Percentiles rank a stretch among this genome's conserved stretches.
These are phyloP conservation scores for Antrozous pallidus DNA, from an alignment of 2,797 vertebrate genomes.

Conservation along the genomic window DNA sequence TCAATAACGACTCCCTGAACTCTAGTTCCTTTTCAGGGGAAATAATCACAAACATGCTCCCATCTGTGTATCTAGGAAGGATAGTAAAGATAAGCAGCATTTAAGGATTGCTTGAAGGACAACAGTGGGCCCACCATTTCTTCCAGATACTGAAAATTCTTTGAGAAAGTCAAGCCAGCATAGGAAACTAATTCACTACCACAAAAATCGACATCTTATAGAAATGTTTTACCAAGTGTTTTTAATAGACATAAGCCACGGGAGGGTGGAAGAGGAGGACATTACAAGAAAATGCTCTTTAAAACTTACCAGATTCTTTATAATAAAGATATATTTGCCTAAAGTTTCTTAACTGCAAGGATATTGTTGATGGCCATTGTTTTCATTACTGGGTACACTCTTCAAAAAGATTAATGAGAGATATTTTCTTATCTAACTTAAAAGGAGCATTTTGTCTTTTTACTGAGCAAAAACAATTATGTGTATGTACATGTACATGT, in stretches of 20 bases:
- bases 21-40: not conserved
- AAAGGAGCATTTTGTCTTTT: not conserved
- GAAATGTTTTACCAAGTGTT: not conserved
- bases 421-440: not conserved
- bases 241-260: not conserved
- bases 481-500: not conserved
- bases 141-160: not conserved
- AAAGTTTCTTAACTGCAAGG: not conserved
- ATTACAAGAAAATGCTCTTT: not conserved
- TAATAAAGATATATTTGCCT: not conserved
- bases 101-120: not conserved
- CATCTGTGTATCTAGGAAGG: not conserved
- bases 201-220: not conserved
- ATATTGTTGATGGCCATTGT: not conserved
- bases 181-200: not conserved
- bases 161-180: not conserved
- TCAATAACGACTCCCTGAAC: not conserved
- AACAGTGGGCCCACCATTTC: not conserved
- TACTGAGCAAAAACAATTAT: not conserved
- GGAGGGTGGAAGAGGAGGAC: fast-evolving
- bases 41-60: not conserved
- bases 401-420: not conserved
- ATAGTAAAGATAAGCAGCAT: not conserved
- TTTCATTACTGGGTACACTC: not conserved
- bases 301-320: not conserved